Base-by-base conservation (phyloP, 1,140 invertebrate species). In the Acromyrmex heyeri region DNA sequence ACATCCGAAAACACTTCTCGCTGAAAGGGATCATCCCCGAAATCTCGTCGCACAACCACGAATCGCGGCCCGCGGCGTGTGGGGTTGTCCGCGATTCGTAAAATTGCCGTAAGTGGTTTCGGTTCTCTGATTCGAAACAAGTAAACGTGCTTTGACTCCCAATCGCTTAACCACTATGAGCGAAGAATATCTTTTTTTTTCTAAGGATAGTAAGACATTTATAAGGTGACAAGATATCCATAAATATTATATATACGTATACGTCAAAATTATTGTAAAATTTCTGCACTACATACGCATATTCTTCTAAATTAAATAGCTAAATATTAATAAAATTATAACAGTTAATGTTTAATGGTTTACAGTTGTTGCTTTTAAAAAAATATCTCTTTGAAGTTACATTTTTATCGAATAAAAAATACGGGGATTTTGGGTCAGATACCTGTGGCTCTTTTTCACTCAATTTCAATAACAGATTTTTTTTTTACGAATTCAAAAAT, bases 21-120 rank as follows among this genome's bases (percentile, higher is more conserved):
- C 55, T 82, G 55, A 82, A 82, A 67, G 38, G 67, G 53, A 82
- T 82, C 79, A 73, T 82, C 65, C 67, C 16, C 79, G 67, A 61
- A 82, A 82, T 72, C 53, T 38, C 62, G 48, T 48, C 18, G 62
- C 77, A 38, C 38, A 30, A 55, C 67, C 24, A 82, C 55, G 67
- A 59, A 61, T n/a, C 53, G 34, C 53, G 79, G 70, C 76, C n/a
- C 53, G 34, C 53, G 79, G 70, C 38, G 38, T 38, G 14, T 24
- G 62, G 55, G 18, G 6, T 73, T 82, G 67, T 61, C 55, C 67
- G 67, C 55, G 38, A 73, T 62, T 79, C 77, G 62, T 79, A 79
- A 86, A 89, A 79, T 86, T 88, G 77, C 86, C 86, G 65, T 55
- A 24, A 73, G 65, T 75, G 86, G 30, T 85, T 79, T 79, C 62